A percentile compares a stretch with the other conserved stretches of the same genome.
phyloP scores from a whole-genome alignment of 2,113 vertebrate genomes.

The Oxygymnocypris stewartii region DNA sequence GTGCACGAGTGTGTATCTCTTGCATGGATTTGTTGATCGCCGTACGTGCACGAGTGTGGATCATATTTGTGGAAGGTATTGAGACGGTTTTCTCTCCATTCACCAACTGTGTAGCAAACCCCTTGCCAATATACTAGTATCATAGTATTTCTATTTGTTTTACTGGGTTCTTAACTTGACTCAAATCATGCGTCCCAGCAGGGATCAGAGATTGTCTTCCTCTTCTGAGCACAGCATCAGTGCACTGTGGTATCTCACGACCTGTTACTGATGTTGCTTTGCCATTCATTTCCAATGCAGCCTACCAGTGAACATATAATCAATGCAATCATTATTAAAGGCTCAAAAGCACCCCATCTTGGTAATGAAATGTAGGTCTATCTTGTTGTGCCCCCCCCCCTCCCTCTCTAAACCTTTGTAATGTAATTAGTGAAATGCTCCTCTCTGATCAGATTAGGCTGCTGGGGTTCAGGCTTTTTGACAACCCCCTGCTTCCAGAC shows the following conservation, averaged over 20 bases:
- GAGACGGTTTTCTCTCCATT: too few relatives aligned
- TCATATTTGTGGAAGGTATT: background rate
- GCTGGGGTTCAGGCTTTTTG: conserved; percentile 54
- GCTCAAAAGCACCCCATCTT: background rate
- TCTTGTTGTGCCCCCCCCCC: background rate
- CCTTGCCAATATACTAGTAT: too few relatives aligned
- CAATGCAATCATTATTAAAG: conserved; percentile 9
- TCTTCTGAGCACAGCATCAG: background rate
- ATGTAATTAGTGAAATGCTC: conserved; percentile 67
- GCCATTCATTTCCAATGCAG: background rate
- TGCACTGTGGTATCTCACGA: background rate
- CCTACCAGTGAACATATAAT: conserved; percentile 4
- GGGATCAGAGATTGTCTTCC: background rate
- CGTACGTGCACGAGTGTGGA: too few relatives aligned
- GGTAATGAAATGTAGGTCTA: background rate
- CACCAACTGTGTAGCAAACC: too few relatives aligned
- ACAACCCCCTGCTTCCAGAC: conserved; percentile 32
- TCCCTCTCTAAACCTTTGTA: conserved; percentile 54
- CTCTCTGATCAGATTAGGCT: conserved; percentile 69
- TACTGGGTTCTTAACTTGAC: background rate
- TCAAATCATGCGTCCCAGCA: background rate
- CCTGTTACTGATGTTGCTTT: background rate
- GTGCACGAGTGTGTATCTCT: too few relatives aligned
- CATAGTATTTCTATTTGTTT: background rate
- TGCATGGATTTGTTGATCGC: too few relatives aligned